Evolutionary conservation across 2,888 invertebrate genomes (phyloP).

Genomic region (Acholoe squamosa): DNA sequence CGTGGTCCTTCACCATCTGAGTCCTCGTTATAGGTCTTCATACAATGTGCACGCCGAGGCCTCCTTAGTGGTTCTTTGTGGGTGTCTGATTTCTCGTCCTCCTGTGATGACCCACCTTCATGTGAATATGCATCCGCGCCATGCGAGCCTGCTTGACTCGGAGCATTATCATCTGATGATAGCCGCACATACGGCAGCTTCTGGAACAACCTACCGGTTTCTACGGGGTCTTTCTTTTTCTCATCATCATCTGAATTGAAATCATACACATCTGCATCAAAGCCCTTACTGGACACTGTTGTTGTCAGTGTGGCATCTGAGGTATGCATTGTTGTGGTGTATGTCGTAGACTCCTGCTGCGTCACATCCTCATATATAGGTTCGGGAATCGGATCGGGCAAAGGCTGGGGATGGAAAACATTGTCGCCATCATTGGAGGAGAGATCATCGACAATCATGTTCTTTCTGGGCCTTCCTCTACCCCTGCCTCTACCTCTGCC

Average conservation of each 20-base stretch:
- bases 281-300: neutral
- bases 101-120: constrained; percentile 32
- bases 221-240: neutral
- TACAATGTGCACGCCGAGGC: constrained; percentile 36
- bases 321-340: neutral
- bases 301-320: neutral
- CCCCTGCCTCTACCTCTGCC: constrained; percentile 60
- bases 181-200: neutral
- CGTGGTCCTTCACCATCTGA: constrained; percentile 9
- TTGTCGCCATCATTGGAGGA: constrained; percentile 39
- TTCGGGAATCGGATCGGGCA: neutral
- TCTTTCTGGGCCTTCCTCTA: constrained; percentile 45
- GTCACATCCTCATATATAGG: neutral
- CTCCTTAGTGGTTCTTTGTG: constrained; percentile 21
- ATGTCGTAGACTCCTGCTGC: neutral
- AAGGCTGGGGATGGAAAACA: neutral
- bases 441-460: neutral
- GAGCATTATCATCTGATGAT: neutral
- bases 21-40: constrained; percentile 45
- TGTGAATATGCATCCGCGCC: neutral
- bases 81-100: constrained; percentile 38
- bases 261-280: constrained; percentile 44
- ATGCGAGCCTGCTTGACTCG: neutral
- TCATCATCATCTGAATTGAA: constrained; percentile 38
- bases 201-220: constrained; percentile 26